A percentile compares a stretch with the other conserved stretches of the same genome.
phyloP scores from a whole-genome alignment of 1,140 invertebrate genomes.

The Lordiphosa collinella region DNA sequence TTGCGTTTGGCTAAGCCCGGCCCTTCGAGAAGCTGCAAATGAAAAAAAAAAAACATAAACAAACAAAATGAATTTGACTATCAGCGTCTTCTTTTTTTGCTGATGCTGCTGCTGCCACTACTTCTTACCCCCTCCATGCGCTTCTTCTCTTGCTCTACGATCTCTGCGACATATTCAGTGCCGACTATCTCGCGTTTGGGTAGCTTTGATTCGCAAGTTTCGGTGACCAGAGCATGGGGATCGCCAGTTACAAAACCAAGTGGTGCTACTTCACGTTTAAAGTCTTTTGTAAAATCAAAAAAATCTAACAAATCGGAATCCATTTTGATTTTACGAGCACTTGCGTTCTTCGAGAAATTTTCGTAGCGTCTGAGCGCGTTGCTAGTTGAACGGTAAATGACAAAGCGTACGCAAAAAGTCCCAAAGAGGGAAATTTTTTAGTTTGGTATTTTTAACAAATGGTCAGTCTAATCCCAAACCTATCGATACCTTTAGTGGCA shows the following conservation, averaged over 20 bases:
- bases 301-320: conserved; percentile 61
- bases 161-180: conserved; percentile 47
- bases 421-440: too few relatives aligned
- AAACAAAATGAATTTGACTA: neutral
- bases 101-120: too few relatives aligned
- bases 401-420: neutral
- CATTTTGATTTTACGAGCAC: conserved; percentile 31
- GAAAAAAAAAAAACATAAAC: too few relatives aligned
- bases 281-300: conserved; percentile 72
- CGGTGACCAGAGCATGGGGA: neutral
- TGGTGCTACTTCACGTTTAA: conserved; percentile 22
- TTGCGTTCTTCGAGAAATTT: neutral
- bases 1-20: neutral
- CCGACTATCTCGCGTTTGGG: conserved; percentile 52
- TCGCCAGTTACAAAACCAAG: conserved; percentile 34
- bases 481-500: too few relatives aligned
- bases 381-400: conserved; percentile 33
- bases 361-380: neutral
- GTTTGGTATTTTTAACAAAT: too few relatives aligned
- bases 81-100: neutral
- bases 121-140: conserved; percentile 43
- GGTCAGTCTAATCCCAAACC: too few relatives aligned
- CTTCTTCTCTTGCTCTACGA: conserved; percentile 38
- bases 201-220: conserved; percentile 23
- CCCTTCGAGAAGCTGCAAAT: neutral